Evolutionary conservation across 1,140 invertebrate genomes (phyloP).

Genomic region (Trachymyrmex cornetzi): DNA sequence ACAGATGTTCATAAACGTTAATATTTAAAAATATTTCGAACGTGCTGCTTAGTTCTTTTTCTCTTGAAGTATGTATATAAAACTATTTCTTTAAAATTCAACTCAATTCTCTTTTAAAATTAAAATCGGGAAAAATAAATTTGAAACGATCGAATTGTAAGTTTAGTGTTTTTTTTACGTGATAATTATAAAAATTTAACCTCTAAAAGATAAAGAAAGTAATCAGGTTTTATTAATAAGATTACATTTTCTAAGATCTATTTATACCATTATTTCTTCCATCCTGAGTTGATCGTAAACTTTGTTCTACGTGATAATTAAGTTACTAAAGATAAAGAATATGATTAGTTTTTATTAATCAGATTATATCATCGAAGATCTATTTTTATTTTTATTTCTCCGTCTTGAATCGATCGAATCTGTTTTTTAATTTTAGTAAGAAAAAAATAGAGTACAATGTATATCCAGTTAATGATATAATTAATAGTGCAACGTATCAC

Average conservation of each 20-base stretch:
- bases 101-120: background rate
- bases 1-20: background rate
- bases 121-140: slow-evolving; percentile 22
- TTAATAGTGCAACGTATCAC: background rate
- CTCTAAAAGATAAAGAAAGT: background rate
- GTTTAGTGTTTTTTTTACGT: background rate
- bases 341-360: background rate
- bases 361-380: background rate
- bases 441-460: background rate
- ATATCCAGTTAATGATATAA: background rate
- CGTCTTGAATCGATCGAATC: background rate
- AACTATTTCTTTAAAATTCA: background rate
- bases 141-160: background rate
- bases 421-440: background rate
- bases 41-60: background rate
- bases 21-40: background rate
- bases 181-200: slow-evolving; percentile 8
- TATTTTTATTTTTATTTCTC: background rate
- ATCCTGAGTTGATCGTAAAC: background rate
- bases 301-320: background rate
- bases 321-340: background rate
- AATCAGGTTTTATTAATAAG: background rate
- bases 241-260: background rate
- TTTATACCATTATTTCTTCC: background rate
- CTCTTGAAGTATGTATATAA: background rate